Evolutionary conservation across 2,797 vertebrate genomes (phyloP).

Genomic region (Crocodylus rhombifer): DNA sequence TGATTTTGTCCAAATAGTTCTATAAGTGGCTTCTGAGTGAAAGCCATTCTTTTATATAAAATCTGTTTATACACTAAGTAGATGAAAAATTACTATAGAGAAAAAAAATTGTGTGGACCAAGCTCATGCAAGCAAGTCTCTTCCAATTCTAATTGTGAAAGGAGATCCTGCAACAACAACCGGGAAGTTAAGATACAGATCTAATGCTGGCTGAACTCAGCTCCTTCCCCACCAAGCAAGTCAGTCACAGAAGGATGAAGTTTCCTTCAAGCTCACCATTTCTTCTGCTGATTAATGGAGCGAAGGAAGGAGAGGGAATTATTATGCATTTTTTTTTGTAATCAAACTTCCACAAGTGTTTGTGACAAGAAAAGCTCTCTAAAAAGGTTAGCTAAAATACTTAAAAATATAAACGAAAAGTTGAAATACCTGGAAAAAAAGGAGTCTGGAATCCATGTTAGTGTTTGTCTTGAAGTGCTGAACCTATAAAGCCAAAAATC

Average conservation of each 20-base stretch:
- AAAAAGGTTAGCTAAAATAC: background rate
- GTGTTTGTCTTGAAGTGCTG: conserved; percentile 97
- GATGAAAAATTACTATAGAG: background rate
- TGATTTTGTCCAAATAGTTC: too few species aligned
- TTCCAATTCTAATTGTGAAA: background rate
- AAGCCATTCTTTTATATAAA: too few species aligned
- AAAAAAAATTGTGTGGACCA: background rate
- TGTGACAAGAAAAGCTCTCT: background rate
- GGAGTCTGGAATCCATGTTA: conserved; percentile 99
- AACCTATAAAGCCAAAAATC: conserved; percentile 84
- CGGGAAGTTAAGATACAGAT: background rate
- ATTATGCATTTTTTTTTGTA: background rate
- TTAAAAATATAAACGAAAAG: background rate
- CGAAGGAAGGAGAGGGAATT: background rate
- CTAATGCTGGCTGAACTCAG: background rate
- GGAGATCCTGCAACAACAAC: background rate
- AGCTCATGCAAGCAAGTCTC: background rate
- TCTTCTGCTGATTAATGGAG: background rate
- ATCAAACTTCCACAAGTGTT: background rate
- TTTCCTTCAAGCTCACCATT: background rate
- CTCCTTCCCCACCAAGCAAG: background rate
- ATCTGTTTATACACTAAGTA: background rate
- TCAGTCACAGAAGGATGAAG: background rate
- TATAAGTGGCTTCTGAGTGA: too few species aligned
- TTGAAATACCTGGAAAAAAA: conserved; percentile 97